These are phyloP conservation scores for Myripristis jacobus DNA, from an alignment of 2,797 vertebrate genomes.

Conservation along the genomic window DNA sequence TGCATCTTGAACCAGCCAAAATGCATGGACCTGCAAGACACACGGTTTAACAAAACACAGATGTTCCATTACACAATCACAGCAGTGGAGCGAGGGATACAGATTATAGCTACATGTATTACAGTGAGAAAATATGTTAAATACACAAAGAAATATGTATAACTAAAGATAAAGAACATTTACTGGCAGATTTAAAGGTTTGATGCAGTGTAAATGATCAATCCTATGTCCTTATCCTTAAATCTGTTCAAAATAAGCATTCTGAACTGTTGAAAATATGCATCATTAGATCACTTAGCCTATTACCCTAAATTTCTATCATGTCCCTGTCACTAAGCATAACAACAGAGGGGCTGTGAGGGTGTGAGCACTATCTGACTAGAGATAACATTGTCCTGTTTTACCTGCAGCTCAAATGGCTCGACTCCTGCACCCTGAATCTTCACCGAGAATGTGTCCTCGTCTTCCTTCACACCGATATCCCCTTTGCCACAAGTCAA, in stretches of 20 bases:
- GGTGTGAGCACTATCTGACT: not conserved
- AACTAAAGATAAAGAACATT: no score
- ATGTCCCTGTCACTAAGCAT: not conserved
- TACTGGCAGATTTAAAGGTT: no score
- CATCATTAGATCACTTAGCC: not conserved
- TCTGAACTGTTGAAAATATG: not conserved
- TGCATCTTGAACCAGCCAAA: slow-evolving; percentile 86
- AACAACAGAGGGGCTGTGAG: not conserved
- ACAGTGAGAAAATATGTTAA: no score
- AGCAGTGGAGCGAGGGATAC: no score
- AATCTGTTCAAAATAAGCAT: not conserved
- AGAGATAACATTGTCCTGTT: not conserved
- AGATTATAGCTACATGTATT: no score
- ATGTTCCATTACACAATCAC: not conserved
- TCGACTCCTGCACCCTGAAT: slow-evolving; percentile 87
- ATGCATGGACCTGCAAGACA: slow-evolving; percentile 78
- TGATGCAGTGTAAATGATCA: no score
- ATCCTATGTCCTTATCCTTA: no score
- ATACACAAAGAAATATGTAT: no score
- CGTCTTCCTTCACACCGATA: slow-evolving; percentile 55
- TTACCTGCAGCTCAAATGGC: slow-evolving; percentile 86
- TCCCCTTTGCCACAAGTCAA: slow-evolving; percentile 43
- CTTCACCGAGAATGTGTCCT: slow-evolving; percentile 82
- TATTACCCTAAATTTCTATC: not conserved
- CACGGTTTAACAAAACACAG: slow-evolving; percentile 9